phyloP scores from a whole-genome alignment of 1,140 invertebrate genomes.

The Plectrocnemia conspersa region DNA sequence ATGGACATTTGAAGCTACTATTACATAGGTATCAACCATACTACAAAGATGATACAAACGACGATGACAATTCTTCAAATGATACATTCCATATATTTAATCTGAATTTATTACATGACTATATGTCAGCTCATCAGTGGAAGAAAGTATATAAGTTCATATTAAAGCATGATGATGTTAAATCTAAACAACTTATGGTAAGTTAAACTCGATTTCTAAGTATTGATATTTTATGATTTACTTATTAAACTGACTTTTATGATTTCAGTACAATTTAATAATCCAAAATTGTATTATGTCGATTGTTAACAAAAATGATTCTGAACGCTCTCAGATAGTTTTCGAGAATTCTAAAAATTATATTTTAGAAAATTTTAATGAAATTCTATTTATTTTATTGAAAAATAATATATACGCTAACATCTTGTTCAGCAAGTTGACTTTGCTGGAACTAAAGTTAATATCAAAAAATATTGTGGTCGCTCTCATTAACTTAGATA shows the following conservation, averaged over 20 bases:
- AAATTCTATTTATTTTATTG: conserved; percentile 6
- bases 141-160: conserved; percentile 24
- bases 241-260: conserved; percentile 1
- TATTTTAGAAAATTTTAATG: conserved; percentile 20
- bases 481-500: no score
- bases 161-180: conserved; percentile 11
- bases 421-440: conserved; percentile 21
- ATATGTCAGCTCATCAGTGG: conserved; percentile 16
- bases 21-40: conserved; percentile 21
- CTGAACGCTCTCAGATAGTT: background rate
- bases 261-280: conserved; percentile 27
- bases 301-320: conserved; percentile 2
- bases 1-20: conserved; percentile 24
- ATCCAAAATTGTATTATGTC: conserved; percentile 25
- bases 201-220: no score
- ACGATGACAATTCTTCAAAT: background rate
- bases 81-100: conserved; percentile 11
- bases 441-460: conserved; percentile 8
- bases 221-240: background rate
- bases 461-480: conserved; percentile 19
- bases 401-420: conserved; percentile 21
- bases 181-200: conserved; percentile 20
- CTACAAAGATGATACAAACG: background rate
- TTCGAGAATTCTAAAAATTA: conserved; percentile 1
- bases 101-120: conserved; percentile 19